Evolutionary conservation across 2,797 vertebrate genomes (phyloP).

Genomic region (Gymnothorax javanicus): DNA sequence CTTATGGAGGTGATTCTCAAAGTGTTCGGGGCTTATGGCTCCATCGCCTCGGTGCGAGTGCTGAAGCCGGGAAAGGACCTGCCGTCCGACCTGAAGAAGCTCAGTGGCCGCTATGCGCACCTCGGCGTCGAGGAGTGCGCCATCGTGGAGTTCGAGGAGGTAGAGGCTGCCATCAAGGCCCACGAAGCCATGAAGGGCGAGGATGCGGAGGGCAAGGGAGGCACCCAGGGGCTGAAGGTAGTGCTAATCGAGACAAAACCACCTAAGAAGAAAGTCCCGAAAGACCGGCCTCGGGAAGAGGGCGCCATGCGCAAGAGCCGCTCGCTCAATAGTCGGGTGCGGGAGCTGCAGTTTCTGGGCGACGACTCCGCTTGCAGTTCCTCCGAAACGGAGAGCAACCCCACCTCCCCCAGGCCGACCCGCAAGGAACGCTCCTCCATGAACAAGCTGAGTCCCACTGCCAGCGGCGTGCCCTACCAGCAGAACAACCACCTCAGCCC

Average conservation of each 20-base stretch:
- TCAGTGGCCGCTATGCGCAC: slow-evolving; percentile 87
- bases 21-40: slow-evolving; percentile 85
- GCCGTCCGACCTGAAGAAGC: slow-evolving; percentile 86
- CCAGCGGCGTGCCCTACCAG: slow-evolving; percentile 70
- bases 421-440: slow-evolving; percentile 72
- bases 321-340: slow-evolving; percentile 89
- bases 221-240: slow-evolving; percentile 79
- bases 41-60: slow-evolving; percentile 88
- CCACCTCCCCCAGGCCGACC: slow-evolving; percentile 82
- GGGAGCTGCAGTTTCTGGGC: slow-evolving; percentile 88
- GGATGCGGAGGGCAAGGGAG: slow-evolving; percentile 49
- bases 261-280: slow-evolving; percentile 91
- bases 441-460: slow-evolving; percentile 82
- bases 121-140: slow-evolving; percentile 89
- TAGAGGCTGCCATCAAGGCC: slow-evolving; percentile 88
- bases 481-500: slow-evolving; percentile 86
- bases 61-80: slow-evolving; percentile 91
- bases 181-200: slow-evolving; percentile 78
- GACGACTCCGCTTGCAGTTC: slow-evolving; percentile 96
- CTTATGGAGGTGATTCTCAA: slow-evolving; percentile 92
- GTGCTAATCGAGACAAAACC: slow-evolving; percentile 91
- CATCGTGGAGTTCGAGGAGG: slow-evolving; percentile 94
- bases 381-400: slow-evolving; percentile 92
- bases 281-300: slow-evolving; percentile 84
- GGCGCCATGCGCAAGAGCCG: slow-evolving; percentile 74